A percentile compares a stretch with the other conserved stretches of the same genome.
These are phyloP conservation scores for Ditylenchus dipsaci DNA, from an alignment of 1,140 invertebrate species.

Conservation along the genomic window DNA sequence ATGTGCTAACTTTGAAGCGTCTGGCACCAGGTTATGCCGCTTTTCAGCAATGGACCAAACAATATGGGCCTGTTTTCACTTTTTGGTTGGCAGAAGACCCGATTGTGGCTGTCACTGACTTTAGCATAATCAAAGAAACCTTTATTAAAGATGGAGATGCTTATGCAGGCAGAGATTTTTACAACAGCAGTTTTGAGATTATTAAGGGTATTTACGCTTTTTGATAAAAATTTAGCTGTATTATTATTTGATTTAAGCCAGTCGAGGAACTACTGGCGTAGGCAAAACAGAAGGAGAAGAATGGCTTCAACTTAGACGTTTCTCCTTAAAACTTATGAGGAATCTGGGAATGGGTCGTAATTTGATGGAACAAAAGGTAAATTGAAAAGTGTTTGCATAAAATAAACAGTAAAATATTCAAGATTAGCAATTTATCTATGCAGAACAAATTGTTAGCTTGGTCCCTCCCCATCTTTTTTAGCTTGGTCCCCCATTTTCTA, in stretches of 20 bases:
- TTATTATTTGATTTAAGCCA: not conserved
- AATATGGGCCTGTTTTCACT: constrained; percentile 25
- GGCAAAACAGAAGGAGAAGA: constrained; percentile 68
- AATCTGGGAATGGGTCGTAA: constrained; percentile 71
- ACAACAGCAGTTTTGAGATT: constrained; percentile 44
- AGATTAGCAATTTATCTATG: not conserved
- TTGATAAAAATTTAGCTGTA: not conserved
- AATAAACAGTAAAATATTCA: not conserved
- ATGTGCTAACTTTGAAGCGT: not conserved
- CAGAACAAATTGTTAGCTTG: not conserved
- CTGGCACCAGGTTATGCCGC: constrained; percentile 1
- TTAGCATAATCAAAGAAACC: constrained; percentile 30
- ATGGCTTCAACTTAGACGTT: constrained; percentile 77
- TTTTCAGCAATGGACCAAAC: constrained; percentile 8
- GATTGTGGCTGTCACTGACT: constrained; percentile 34
- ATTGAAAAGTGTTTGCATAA: not conserved
- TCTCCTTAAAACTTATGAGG: constrained; percentile 70
- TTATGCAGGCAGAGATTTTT: constrained; percentile 26
- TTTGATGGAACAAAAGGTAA: constrained; percentile 69
- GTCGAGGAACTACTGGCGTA: constrained; percentile 9
- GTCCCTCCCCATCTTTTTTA: not conserved
- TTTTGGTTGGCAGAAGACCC: constrained; percentile 35
- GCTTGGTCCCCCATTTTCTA: not conserved
- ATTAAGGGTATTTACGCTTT: constrained; percentile 14
- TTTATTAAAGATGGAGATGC: constrained; percentile 40